phyloP scores from a whole-genome alignment of 2,113 vertebrate genomes.

The Sorex fumeus region DNA sequence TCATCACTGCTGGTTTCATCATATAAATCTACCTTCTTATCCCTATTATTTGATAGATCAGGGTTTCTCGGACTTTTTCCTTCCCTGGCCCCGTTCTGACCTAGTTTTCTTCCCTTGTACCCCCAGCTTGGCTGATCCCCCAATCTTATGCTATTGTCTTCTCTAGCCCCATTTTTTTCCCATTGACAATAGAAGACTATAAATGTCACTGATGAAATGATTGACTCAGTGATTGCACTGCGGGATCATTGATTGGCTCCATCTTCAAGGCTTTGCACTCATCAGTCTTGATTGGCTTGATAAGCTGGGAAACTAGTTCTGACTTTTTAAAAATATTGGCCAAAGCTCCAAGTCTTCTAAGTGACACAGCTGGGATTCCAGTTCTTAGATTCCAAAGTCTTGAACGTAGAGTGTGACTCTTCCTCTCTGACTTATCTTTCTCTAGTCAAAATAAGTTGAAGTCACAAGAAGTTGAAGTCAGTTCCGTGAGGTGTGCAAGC shows the following conservation, averaged over 20 bases:
- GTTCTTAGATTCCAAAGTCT: not conserved
- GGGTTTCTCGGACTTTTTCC: no score
- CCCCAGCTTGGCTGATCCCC: no score
- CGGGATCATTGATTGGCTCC: not conserved
- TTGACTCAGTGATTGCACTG: not conserved
- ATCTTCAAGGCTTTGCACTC: not conserved
- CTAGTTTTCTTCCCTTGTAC: no score
- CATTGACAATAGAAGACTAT: not conserved
- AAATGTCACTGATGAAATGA: not conserved
- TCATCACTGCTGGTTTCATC: not conserved
- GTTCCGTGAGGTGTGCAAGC: not conserved
- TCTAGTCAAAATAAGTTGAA: accelerated
- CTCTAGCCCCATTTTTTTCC: not conserved
- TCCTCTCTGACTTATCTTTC: not conserved
- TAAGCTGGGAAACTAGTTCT: not conserved
- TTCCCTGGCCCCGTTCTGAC: no score
- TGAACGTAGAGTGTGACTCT: not conserved
- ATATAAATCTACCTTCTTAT: not conserved
- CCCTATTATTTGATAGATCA: not conserved
- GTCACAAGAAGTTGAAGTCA: not conserved
- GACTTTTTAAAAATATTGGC: not conserved
- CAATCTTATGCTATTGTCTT: no score
- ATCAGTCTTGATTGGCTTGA: not conserved
- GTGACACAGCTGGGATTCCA: not conserved
- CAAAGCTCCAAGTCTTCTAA: not conserved